Percentiles rank a stretch among this genome's conserved stretches.
phyloP scores from a whole-genome alignment of 2,888 invertebrate species.

The Pandemis corylana region DNA sequence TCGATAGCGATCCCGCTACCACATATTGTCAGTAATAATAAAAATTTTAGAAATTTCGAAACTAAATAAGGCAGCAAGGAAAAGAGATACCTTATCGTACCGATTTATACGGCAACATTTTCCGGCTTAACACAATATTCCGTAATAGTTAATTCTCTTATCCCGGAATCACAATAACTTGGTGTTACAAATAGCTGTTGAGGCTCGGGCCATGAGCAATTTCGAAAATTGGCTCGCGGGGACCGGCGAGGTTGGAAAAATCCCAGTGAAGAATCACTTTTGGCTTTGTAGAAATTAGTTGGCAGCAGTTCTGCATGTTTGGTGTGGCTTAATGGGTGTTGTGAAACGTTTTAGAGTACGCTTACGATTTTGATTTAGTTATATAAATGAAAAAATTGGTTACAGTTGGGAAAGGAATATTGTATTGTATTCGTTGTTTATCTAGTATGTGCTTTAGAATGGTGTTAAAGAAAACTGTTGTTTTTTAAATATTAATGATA shows the following conservation, averaged over 20 bases:
- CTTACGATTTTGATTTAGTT: no score
- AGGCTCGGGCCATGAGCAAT: constrained; percentile 37
- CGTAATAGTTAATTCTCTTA: constrained; percentile 29
- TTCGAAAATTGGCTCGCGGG: constrained; percentile 42
- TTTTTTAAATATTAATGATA: no score
- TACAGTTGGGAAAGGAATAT: no score
- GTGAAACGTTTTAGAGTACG: background rate
- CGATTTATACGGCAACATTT: constrained; percentile 4
- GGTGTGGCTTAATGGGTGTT: background rate
- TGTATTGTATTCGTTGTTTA: no score
- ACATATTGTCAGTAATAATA: no score
- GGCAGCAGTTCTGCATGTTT: background rate
- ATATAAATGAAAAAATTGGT: no score
- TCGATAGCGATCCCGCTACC: no score
- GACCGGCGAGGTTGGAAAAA: constrained; percentile 26
- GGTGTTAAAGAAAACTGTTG: no score
- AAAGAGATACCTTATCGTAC: background rate
- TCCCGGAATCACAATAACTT: constrained; percentile 38
- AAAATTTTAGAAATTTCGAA: background rate
- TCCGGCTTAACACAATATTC: constrained; percentile 23
- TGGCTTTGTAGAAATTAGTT: constrained; percentile 28
- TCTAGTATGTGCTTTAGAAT: no score
- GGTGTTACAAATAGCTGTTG: constrained; percentile 40
- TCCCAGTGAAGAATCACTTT: constrained; percentile 33
- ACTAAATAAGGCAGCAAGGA: background rate